Conservation (phyloP, 2,797 vertebrate genomes). For the Urocyon cinereoargenteus region DNA sequence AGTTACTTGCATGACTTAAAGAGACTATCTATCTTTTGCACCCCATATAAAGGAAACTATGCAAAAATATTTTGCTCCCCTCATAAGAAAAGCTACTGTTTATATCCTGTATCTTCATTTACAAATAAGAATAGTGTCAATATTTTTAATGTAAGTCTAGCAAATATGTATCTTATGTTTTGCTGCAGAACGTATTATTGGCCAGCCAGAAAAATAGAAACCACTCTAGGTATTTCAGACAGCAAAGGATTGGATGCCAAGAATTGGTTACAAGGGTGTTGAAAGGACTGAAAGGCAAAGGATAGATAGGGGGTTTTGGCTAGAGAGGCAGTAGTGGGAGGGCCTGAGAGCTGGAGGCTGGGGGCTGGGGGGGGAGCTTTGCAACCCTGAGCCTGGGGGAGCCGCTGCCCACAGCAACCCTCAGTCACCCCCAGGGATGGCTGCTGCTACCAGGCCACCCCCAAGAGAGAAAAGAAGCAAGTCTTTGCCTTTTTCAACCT, state of each 20-base stretch:
- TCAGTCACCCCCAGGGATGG: fast-evolving
- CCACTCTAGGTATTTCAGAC: neutral
- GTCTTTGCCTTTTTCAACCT: neutral
- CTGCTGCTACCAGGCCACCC: neutral
- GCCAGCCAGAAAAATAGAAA: neutral
- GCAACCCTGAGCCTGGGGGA: neutral
- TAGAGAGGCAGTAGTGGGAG: neutral
- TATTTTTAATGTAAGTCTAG: neutral
- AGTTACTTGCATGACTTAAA: neutral
- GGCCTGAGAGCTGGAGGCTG: neutral
- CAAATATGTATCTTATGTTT: neutral
- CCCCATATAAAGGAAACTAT: neutral
- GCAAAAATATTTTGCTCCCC: neutral
- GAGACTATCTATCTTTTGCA: neutral
- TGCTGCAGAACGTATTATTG: neutral
- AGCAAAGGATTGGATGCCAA: neutral
- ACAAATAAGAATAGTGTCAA: neutral
- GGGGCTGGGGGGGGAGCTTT: too few relatives aligned
- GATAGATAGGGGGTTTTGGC: neutral
- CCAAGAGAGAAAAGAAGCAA: neutral
- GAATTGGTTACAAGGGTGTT: neutral
- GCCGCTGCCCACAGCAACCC: fast-evolving
- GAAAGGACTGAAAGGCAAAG: neutral
- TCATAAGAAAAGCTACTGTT: neutral
- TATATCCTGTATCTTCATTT: neutral